Evolutionary conservation across 2,797 vertebrate genomes (phyloP), one percentile per base, ranked within the genome.

Genomic region (Parauchenoglanis punctatus): DNA sequence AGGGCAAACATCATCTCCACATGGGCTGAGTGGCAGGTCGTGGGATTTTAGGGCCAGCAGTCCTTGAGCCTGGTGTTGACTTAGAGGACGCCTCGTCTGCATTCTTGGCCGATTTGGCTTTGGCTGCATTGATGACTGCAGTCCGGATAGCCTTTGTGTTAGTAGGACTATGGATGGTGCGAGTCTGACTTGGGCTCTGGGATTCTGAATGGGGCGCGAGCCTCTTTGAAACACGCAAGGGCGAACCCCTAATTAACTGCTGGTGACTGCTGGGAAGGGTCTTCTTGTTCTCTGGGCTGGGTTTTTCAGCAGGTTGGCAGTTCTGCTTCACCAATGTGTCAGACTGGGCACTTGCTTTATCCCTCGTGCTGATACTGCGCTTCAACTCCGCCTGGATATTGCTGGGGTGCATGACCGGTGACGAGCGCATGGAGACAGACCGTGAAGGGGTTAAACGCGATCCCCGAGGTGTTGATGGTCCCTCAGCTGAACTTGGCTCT

Each of bases 111-210:
- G 91, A 91, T 93, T 96, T 96, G 87, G 84, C 93, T 31, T 91
- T 92, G 56, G 95, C 94, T 59, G 94, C 95, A 0, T 93, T 93
- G 89, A 95, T 94, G 76, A 96, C 95, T 18, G 96, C 90, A 0
- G 96, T 96, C 87, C 96, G 95, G 89, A 96, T 94, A 11, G 94
- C 96, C 93, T 96, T 96, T 20, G 96, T 94, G 0, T 93, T 95
- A 56, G 93, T 88, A 0, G 95, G 93, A 87, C 93, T 94, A 87
- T 93, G 93, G 61, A 92, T 73, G 0, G 92, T 86, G 25, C 84
- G 91, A 76, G 91, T 81, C 81, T 93, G 92, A 54, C 93, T 86
- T 2, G 90, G 56, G 12, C 85, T 89, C 82, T 91, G 92, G 81
- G 91, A 91, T 85, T 96, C 96, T 0, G 93, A 91, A 88, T 94